Evolutionary conservation across 1,140 invertebrate species (phyloP), one percentile per base, ranked within the genome.

Genomic region (Bombus confusus): DNA sequence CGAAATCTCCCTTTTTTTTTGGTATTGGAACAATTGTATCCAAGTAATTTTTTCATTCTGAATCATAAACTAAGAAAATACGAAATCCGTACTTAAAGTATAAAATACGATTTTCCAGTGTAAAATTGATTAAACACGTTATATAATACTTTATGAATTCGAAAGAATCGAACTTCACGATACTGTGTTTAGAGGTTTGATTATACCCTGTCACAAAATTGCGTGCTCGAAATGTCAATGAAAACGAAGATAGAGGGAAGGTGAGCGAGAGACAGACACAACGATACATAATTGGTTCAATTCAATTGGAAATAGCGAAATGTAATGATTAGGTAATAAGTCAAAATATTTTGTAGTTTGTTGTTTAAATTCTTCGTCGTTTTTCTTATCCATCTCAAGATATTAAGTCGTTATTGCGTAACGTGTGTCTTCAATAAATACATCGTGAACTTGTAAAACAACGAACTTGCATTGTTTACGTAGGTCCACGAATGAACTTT

Each of bases 131-230:
- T 41, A 9, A 78, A 31, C 31, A 9, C 13, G 31, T 12, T 28
- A 10, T 41, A 13, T 77, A 78, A 41, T 59, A 39, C 34, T 10
- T 43, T 31, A 31, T 15, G 57, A 41, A 78, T 34, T 22, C 4
- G 34, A 47, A 79, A 76, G 47, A 43, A 78, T 78, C 39, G 59
- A 66, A 64, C 28, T 66, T 78, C 10, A 25, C 28, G 39, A 39
- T n/a, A 31, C 25, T 22, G 34, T 15, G 8, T 31, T n/a, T 66
- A 34, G 22, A 68, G 9, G 31, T 79, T 66, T 34, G 15, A 37
- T 18, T 37, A 68, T 79, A 79, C 77, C 78, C 64, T 52, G 78
- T 80, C 25, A 39, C 78, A 52, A 34, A 80, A 80, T 37, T 69
- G 8, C 25, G 10, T 6, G 41, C n/a, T 80, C 25, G 41, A 39